Evolutionary conservation across 2,888 invertebrate genomes (phyloP).

Genomic region (Erebia palarica): DNA sequence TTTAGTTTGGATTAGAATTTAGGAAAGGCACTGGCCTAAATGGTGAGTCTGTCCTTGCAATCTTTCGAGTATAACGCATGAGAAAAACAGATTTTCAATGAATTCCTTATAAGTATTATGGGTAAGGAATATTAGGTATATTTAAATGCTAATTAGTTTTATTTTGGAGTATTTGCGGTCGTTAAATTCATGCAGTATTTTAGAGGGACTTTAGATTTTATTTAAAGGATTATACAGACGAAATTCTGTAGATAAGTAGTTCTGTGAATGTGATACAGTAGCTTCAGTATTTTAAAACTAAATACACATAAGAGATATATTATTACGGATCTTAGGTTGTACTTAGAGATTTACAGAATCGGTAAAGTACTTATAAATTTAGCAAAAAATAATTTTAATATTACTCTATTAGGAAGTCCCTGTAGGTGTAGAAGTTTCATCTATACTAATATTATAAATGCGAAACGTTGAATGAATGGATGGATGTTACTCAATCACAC

Average conservation of each 20-base stretch:
- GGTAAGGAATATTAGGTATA: background rate
- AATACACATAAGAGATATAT: no score
- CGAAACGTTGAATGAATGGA: no score
- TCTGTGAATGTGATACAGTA: background rate
- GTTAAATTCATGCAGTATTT: background rate
- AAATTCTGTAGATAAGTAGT: background rate
- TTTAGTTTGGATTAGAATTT: background rate
- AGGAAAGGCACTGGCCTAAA: no score
- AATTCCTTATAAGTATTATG: background rate
- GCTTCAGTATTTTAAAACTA: background rate
- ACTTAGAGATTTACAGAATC: no score
- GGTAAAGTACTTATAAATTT: no score
- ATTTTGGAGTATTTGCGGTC: background rate
- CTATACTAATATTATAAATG: no score
- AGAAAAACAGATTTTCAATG: background rate
- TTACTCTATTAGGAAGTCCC: no score
- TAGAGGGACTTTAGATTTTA: background rate
- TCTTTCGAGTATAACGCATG: background rate
- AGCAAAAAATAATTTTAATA: no score
- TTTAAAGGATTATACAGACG: background rate
- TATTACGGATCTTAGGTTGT: no score
- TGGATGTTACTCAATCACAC: no score
- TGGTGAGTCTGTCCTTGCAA: no score
- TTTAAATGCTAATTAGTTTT: background rate
- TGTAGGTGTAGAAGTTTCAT: no score